A percentile compares a stretch with the other conserved stretches of the same genome.
phyloP scores from a whole-genome alignment of 2,888 invertebrate species.

The Augochlorella aurata region DNA sequence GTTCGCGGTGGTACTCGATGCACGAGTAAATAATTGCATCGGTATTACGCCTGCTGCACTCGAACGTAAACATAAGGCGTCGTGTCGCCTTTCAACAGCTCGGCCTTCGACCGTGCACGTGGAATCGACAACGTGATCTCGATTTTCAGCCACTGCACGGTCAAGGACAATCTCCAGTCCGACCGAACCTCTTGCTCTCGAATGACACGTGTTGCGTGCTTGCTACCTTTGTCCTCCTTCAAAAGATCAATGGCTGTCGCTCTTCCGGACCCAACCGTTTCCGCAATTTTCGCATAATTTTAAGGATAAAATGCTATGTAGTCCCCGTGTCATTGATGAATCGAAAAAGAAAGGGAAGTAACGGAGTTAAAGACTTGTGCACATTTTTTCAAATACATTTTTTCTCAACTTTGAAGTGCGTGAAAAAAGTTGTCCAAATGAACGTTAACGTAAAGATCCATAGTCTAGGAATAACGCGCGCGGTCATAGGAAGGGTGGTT shows the following conservation, averaged over 20 bases:
- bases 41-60: constrained; percentile 45
- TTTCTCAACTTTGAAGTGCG: too few species aligned
- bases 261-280: background rate
- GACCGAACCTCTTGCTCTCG: background rate
- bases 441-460: too few species aligned
- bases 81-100: constrained; percentile 21
- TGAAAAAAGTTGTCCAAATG: too few species aligned
- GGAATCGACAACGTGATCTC: constrained; percentile 26
- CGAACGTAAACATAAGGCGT: constrained; percentile 26
- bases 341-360: too few species aligned
- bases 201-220: constrained; percentile 1
- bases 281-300: background rate
- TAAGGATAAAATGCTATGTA: too few species aligned
- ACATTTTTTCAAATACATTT: too few species aligned
- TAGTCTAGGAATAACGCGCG: background rate
- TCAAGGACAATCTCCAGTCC: background rate
- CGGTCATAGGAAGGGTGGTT: background rate
- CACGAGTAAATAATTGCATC: constrained; percentile 51
- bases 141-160: constrained; percentile 1
- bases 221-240: background rate
- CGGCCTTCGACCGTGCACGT: constrained; percentile 30
- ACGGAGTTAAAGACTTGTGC: too few species aligned
- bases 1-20: constrained; percentile 35
- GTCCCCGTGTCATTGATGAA: too few species aligned
- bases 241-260: background rate